Evolutionary conservation across 2,888 invertebrate species (phyloP).

Genomic region (Amphiduros pacificus): DNA sequence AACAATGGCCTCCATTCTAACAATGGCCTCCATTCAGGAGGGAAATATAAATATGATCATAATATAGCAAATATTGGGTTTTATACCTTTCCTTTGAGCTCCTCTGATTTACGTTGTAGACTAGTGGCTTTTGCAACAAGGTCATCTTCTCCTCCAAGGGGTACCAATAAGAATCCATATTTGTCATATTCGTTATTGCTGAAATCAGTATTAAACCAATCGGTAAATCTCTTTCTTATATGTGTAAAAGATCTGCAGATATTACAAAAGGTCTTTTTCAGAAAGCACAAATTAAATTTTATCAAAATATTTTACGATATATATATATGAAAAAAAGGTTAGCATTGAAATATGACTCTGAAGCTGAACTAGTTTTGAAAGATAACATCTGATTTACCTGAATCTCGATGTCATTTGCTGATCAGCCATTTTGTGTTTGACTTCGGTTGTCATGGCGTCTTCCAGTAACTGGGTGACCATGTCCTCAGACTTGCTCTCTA

Average conservation of each 20-base stretch:
- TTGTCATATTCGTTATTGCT: conserved; percentile 46
- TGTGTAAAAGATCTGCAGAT: too few species aligned
- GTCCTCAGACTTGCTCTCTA: conserved; percentile 37
- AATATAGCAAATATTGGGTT: background rate
- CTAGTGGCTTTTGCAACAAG: conserved; percentile 42
- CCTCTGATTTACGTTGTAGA: conserved; percentile 48
- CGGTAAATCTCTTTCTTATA: background rate
- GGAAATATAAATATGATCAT: background rate
- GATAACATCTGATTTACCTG: background rate
- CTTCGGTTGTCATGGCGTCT: conserved; percentile 47
- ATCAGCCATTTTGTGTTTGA: background rate
- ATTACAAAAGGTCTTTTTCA: too few species aligned
- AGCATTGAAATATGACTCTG: background rate
- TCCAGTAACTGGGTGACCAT: conserved; percentile 52
- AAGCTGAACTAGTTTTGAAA: background rate
- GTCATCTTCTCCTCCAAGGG: conserved; percentile 25
- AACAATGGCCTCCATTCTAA: background rate
- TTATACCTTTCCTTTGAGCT: conserved; percentile 42
- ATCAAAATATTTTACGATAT: too few species aligned
- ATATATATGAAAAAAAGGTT: background rate
- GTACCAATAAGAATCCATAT: conserved; percentile 51
- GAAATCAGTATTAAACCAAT: background rate
- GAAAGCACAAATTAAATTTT: too few species aligned
- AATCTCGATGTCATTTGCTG: background rate
- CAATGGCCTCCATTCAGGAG: background rate